Evolutionary conservation across 2,113 vertebrate species (phyloP), one percentile per base, ranked within the genome.

Genomic region (Calonectris borealis): DNA sequence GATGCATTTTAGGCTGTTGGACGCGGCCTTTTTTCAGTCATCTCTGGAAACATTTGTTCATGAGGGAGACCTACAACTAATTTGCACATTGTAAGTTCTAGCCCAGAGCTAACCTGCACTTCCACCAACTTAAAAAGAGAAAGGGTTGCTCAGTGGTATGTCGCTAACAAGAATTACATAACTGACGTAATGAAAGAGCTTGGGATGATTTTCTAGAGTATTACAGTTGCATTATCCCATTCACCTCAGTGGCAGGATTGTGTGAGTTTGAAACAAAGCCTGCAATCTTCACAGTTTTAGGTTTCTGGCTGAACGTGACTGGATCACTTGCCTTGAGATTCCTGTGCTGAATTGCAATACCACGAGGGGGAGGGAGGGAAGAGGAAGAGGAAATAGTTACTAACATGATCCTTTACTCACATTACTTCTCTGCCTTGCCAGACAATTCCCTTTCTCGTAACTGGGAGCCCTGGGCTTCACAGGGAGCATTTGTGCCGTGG

Each of bases 401-500:
- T 31, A 21, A 19, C 9, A 3, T 7, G 19, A 25, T 52, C 24
- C 24, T 79, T 79, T 29, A 26, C 34, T 79, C n/a, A 16, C 25
- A 42, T 18, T 42, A 24, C 22, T 40, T 54, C 25, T 83, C 48
- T 86, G 29, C 44, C 69, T 57, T 40, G 1, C 9, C 0, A 2
- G 8, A 24, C 51, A 65, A 16, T 36, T 70, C 20, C 16, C 17
- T 64, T 83, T 73, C 60, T 83, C 1, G 1, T 60, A 70, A 20
- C 18, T n/a, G 48, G 46, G 48, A 86, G 42, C 66, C 40, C 20
- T 19, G 32, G 18, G 16, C 40, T 46, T 83, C 78, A 15, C 31
- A 57, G 20, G 44, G 44, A 86, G 11, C 3, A 1, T 31, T 12
- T 21, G 36, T 85, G 38, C 42, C 0, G 0, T 71, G 72, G 38